phyloP scores from a whole-genome alignment of 2,797 vertebrate species.

The Agapornis canus region DNA sequence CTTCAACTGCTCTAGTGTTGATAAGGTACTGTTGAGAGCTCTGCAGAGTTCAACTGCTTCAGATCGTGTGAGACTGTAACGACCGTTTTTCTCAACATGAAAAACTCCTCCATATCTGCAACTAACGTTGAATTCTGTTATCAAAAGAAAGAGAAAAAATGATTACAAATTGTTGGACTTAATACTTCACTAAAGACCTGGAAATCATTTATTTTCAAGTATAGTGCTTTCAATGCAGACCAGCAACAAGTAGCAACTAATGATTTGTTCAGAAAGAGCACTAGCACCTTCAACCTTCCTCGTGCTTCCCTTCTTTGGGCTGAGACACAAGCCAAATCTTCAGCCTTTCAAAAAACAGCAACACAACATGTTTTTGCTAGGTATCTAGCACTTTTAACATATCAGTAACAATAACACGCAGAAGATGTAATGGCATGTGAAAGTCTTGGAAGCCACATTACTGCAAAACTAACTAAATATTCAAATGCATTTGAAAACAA shows the following conservation, averaged over 20 bases:
- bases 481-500: neutral
- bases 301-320: neutral
- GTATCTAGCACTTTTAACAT: neutral
- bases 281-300: neutral
- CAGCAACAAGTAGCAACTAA: neutral
- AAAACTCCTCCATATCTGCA: conserved; percentile 87
- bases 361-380: neutral
- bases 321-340: neutral
- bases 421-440: neutral
- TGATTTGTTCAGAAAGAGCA: neutral
- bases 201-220: neutral
- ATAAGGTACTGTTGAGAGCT: conserved; percentile 77
- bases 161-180: neutral
- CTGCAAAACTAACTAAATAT: neutral
- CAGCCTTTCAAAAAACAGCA: neutral
- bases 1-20: conserved; percentile 76
- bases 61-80: conserved; percentile 80
- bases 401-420: neutral
- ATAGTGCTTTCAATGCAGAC: neutral
- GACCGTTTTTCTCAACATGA: conserved; percentile 80
- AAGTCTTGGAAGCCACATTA: neutral
- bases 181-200: neutral
- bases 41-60: conserved; percentile 79
- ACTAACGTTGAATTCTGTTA: conserved; percentile 73
- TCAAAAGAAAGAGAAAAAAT: neutral